Percentiles rank a stretch among this genome's conserved stretches.
These are phyloP conservation scores for Nomada fabriciana DNA, from an alignment of 2,888 invertebrate species.

Conservation along the genomic window DNA sequence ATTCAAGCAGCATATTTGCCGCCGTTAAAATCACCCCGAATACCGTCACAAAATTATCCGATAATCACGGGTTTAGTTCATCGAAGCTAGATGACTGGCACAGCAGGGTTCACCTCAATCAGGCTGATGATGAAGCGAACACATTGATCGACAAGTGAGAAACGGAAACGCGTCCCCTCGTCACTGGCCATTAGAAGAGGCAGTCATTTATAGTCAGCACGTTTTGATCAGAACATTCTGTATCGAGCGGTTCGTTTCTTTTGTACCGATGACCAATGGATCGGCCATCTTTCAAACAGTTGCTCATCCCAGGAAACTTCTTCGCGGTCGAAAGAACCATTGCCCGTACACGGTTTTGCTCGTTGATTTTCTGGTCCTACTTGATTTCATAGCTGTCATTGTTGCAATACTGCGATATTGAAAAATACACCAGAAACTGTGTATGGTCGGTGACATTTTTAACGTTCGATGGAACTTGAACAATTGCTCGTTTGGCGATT, in stretches of 20 bases:
- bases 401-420: background rate
- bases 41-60: too few species aligned
- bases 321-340: background rate
- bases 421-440: background rate
- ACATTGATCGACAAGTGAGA: constrained; percentile 38
- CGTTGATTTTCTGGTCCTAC: background rate
- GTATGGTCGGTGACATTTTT: background rate
- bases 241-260: constrained; percentile 26
- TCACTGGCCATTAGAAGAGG: constrained; percentile 15
- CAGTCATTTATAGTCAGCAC: constrained; percentile 32
- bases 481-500: background rate
- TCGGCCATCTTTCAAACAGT: too few species aligned
- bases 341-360: background rate
- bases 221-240: background rate
- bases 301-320: background rate
- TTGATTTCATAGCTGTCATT: background rate
- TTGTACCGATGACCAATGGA: background rate
- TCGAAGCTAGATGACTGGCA: background rate
- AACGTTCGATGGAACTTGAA: constrained; percentile 1
- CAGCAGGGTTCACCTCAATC: background rate
- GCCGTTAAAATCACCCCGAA: too few species aligned
- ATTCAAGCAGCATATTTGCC: too few species aligned
- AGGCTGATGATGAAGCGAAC: constrained; percentile 3
- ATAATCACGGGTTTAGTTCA: background rate
- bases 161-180: constrained; percentile 36